phyloP scores from a whole-genome alignment of 2,797 vertebrate genomes.

The Chelmon rostratus region DNA sequence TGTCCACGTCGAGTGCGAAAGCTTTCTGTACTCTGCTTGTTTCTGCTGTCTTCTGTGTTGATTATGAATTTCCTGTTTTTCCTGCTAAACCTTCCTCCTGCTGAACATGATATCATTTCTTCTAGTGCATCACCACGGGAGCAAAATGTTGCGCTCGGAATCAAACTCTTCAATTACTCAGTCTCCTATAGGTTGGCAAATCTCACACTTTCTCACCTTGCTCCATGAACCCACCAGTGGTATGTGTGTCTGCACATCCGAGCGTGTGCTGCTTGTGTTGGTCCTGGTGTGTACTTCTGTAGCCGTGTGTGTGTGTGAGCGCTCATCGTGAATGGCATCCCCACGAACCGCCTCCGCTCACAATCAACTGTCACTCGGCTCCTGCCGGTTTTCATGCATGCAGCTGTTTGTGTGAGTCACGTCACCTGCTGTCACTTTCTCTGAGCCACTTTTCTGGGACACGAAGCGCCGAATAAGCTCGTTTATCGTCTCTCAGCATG shows the following conservation, averaged over 20 bases:
- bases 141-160: conserved; percentile 99
- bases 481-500: conserved; percentile 54
- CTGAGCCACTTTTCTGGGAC: conserved; percentile 23
- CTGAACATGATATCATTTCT: conserved; percentile 92
- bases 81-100: conserved; percentile 85
- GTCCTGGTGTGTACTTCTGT: conserved; percentile 62
- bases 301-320: conserved; percentile 59
- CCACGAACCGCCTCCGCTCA: conserved; percentile 61
- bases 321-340: conserved; percentile 69
- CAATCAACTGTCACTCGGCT: conserved; percentile 42
- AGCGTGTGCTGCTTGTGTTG: conserved; percentile 78
- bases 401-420: conserved; percentile 65
- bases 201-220: conserved; percentile 93
- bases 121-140: conserved; percentile 99
- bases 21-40: conserved; percentile 45
- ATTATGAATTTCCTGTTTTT: conserved; percentile 81
- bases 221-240: conserved; percentile 89
- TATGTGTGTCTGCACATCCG: conserved; percentile 88
- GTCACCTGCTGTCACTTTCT: conserved; percentile 46
- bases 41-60: conserved; percentile 61
- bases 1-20: conserved; percentile 5
- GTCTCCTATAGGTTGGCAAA: conserved; percentile 99
- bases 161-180: conserved; percentile 99
- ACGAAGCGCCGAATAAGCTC: background rate
- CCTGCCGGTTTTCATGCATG: conserved; percentile 79